phyloP scores from a whole-genome alignment of 2,797 vertebrate species.

The Phoebastria nigripes region DNA sequence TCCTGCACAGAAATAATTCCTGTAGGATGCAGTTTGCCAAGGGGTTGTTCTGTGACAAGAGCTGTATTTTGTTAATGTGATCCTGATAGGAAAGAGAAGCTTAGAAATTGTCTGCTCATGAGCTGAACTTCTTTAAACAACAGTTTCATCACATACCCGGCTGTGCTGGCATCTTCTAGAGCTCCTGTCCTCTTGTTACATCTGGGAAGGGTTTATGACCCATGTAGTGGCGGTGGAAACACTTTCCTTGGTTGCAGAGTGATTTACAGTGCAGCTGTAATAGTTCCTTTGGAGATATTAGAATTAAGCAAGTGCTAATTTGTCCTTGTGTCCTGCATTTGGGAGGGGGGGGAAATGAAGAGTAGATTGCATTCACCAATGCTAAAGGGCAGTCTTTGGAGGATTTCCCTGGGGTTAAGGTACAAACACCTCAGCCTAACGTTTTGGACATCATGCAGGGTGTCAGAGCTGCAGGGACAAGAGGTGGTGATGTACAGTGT shows the following conservation, averaged over 20 bases:
- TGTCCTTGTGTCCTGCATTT: neutral
- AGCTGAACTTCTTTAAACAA: neutral
- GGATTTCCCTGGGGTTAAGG: neutral
- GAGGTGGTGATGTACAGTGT: neutral
- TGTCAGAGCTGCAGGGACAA: neutral
- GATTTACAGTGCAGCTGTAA: neutral
- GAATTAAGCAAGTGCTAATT: neutral
- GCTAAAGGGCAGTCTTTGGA: neutral
- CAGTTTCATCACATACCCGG: neutral
- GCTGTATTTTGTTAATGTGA: neutral
- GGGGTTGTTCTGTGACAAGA: neutral
- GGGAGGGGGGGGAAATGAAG: neutral
- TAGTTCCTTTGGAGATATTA: neutral
- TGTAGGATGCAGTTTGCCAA: neutral
- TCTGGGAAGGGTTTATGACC: neutral
- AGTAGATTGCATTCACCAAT: accelerated
- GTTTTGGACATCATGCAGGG: neutral
- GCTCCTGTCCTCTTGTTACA: neutral
- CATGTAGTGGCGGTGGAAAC: accelerated
- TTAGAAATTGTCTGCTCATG: neutral
- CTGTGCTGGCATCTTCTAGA: neutral
- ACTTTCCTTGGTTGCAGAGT: neutral
- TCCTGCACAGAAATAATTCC: neutral
- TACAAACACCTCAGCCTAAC: neutral
- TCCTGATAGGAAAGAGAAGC: neutral